Evolutionary conservation across 1,140 invertebrate genomes (phyloP).

Genomic region (Diorhabda sublineata): DNA sequence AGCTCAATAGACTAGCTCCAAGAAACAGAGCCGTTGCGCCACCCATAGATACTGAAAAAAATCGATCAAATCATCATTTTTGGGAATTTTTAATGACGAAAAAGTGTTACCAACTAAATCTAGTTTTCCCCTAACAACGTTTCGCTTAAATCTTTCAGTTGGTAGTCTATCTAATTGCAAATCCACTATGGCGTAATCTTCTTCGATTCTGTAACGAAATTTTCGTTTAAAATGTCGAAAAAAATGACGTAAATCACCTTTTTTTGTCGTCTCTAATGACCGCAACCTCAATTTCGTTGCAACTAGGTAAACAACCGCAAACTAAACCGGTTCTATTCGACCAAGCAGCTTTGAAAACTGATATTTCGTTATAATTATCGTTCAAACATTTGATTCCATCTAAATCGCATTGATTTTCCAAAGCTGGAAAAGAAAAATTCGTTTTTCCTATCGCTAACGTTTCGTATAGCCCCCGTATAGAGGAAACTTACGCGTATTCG

Average conservation of each 20-base stretch:
- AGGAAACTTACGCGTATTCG: conserved; percentile 43
- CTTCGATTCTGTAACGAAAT: conserved; percentile 29
- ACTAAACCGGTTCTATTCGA: conserved; percentile 42
- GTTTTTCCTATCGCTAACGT: not conserved
- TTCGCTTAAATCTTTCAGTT: conserved; percentile 50
- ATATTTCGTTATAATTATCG: conserved; percentile 55
- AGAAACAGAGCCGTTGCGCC: conserved; percentile 51
- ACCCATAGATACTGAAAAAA: conserved; percentile 49
- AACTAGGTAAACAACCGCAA: conserved; percentile 52
- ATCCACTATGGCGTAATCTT: conserved; percentile 42
- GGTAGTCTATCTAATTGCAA: conserved; percentile 46
- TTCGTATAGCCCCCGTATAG: not conserved
- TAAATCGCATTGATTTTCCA: conserved; percentile 53
- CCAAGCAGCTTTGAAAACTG: conserved; percentile 55
- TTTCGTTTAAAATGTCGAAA: not conserved
- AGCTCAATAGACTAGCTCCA: conserved; percentile 53
- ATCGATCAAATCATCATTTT: conserved; percentile 4
- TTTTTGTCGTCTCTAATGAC: conserved; percentile 40
- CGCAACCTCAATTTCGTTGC: conserved; percentile 51
- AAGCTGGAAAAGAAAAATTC: conserved; percentile 20
- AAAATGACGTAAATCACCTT: conserved; percentile 25
- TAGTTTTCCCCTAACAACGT: conserved; percentile 50
- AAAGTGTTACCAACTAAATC: conserved; percentile 48
- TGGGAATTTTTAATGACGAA: not conserved
- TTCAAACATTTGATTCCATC: conserved; percentile 58